Conservation (phyloP, 1,140 invertebrate genomes). For the Cyclina sinensis region DNA sequence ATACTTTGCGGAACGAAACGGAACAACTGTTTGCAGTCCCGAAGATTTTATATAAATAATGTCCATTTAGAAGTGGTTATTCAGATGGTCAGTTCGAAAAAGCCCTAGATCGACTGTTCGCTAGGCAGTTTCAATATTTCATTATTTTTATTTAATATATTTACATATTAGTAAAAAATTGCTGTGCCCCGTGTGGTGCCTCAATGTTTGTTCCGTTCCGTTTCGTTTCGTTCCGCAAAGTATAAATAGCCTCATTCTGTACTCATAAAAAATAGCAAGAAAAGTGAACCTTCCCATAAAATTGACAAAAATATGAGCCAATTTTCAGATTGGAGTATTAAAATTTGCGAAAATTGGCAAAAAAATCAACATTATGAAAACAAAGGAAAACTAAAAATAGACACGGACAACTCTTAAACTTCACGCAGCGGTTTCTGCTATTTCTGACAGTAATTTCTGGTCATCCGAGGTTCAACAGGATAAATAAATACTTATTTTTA, state of each 20-base stretch:
- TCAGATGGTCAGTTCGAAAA: not conserved
- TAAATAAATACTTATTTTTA: no score
- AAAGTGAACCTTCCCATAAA: no score
- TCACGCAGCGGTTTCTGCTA: no score
- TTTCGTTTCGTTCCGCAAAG: not conserved
- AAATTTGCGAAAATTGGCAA: no score
- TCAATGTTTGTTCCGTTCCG: not conserved
- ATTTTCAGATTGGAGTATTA: no score
- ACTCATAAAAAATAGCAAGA: no score
- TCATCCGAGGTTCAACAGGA: no score
- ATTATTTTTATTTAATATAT: not conserved
- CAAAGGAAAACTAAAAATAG: no score
- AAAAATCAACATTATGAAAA: no score
- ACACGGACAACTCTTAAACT: no score
- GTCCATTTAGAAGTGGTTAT: not conserved
- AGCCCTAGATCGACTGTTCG: not conserved
- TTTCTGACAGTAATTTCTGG: no score
- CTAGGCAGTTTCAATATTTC: not conserved
- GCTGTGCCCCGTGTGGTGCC: constrained; percentile 1
- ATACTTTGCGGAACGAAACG: constrained; percentile 1
- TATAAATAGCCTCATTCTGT: constrained; percentile 13
- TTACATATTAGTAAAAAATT: not conserved
- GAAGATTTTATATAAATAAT: not conserved
- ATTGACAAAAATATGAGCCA: no score
- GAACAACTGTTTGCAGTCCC: constrained; percentile 10